Conservation (phyloP, 2,888 invertebrate genomes). For the Eumerus sabulonum region DNA sequence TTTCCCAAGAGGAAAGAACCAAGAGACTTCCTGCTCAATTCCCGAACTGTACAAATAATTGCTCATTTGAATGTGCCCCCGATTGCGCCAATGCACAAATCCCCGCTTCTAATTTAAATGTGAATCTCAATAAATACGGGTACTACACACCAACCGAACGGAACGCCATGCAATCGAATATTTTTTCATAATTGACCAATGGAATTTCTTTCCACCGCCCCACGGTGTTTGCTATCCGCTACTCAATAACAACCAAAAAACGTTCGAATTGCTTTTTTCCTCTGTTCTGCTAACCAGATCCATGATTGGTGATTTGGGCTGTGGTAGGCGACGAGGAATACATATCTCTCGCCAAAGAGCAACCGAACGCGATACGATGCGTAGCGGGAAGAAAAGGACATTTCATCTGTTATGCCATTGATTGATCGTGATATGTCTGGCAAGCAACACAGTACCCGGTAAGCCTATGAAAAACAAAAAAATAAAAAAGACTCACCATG, state of each 20-base stretch:
- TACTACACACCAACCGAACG: conserved; percentile 18
- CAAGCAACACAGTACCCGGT: conserved; percentile 58
- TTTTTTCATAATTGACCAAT: conserved; percentile 28
- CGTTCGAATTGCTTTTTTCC: conserved; percentile 54
- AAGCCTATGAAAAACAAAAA: too few species aligned
- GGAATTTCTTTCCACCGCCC: not conserved
- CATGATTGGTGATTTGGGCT: not conserved
- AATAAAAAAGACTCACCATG: conserved; percentile 30
- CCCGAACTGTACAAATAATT: conserved; percentile 32
- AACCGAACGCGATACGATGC: not conserved
- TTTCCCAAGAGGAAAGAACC: conserved; percentile 1
- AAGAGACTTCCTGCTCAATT: too few species aligned
- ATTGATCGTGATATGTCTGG: conserved; percentile 71
- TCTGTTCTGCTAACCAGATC: not conserved
- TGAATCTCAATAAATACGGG: conserved; percentile 10
- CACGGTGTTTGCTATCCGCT: conserved; percentile 19
- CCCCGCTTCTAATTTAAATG: conserved; percentile 65
- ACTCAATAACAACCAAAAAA: conserved; percentile 15
- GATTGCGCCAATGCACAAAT: conserved; percentile 48
- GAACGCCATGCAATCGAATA: conserved; percentile 14
- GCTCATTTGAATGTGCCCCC: conserved; percentile 55
- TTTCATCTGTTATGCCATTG: conserved; percentile 70
- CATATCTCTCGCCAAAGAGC: conserved; percentile 48
- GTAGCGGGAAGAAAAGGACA: conserved; percentile 52
- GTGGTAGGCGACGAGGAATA: not conserved